These are phyloP conservation scores for Diorhabda sublineata DNA, from an alignment of 1,140 invertebrate genomes.

Conservation along the genomic window DNA sequence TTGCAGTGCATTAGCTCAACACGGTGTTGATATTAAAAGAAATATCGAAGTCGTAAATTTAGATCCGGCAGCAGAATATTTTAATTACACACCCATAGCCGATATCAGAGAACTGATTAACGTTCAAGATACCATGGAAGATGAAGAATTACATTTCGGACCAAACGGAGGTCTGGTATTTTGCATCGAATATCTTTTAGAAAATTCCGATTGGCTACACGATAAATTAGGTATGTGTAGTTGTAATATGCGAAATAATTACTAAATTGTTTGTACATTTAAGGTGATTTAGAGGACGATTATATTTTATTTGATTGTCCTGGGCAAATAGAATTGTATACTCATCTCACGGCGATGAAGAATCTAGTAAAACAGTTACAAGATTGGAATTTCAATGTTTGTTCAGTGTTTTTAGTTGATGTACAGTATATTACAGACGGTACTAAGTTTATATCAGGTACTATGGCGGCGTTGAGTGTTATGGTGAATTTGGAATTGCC, in stretches of 20 bases:
- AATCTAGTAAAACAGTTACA: constrained; percentile 78
- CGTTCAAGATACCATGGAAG: constrained; percentile 95
- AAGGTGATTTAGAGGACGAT: constrained; percentile 72
- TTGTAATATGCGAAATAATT: neutral
- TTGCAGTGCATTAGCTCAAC: constrained; percentile 82
- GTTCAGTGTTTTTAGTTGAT: constrained; percentile 90
- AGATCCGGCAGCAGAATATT: constrained; percentile 95
- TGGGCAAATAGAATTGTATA: constrained; percentile 98
- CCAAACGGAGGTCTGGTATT: constrained; percentile 95
- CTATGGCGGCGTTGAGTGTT: constrained; percentile 89
- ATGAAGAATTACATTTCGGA: constrained; percentile 90
- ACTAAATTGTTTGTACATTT: constrained; percentile 22
- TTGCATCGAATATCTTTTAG: constrained; percentile 91
- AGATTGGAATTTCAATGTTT: constrained; percentile 85
- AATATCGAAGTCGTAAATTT: constrained; percentile 88
- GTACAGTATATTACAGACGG: constrained; percentile 96
- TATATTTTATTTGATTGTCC: constrained; percentile 99
- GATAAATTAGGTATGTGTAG: constrained; percentile 59
- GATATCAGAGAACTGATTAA: constrained; percentile 94
- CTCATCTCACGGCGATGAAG: constrained; percentile 87
- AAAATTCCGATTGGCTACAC: constrained; percentile 89
- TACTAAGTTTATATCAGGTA: constrained; percentile 88
- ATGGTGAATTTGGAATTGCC: constrained; percentile 96
- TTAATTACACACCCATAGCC: constrained; percentile 82
- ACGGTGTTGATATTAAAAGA: constrained; percentile 71